phyloP scores from a whole-genome alignment of 2,888 invertebrate genomes.

The Tipula vernalis region DNA sequence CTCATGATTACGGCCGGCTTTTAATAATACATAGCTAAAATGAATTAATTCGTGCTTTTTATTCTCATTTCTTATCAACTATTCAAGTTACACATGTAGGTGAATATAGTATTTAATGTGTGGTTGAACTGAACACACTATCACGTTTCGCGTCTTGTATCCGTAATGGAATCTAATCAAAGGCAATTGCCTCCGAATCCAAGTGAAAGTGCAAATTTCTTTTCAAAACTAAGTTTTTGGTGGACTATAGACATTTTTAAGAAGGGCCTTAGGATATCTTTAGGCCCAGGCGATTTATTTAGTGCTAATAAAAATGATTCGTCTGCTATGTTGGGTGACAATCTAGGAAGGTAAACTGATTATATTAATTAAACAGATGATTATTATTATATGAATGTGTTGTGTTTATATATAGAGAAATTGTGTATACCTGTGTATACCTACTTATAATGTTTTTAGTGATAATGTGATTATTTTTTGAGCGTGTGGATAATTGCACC shows the following conservation, averaged over 20 bases:
- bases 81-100: too few species aligned
- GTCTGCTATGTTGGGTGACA: slow-evolving; percentile 37
- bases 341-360: slow-evolving; percentile 36
- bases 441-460: neutral
- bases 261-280: slow-evolving; percentile 36
- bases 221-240: slow-evolving; percentile 38
- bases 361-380: neutral
- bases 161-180: slow-evolving; percentile 13
- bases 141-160: neutral
- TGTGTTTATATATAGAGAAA: neutral
- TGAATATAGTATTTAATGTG: neutral
- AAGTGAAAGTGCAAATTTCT: slow-evolving; percentile 34
- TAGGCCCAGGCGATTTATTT: slow-evolving; percentile 39
- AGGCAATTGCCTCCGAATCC: slow-evolving; percentile 29
- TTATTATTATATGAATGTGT: neutral
- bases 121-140: neutral
- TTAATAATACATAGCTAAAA: too few species aligned
- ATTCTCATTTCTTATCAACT: too few species aligned
- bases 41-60: too few species aligned
- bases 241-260: slow-evolving; percentile 41
- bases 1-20: too few species aligned
- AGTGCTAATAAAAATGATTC: slow-evolving; percentile 36
- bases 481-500: too few species aligned
- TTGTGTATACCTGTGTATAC: neutral
- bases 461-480: too few species aligned